Evolutionary conservation across 1,140 invertebrate species (phyloP), one percentile per base, ranked within the genome.

Genomic region (Drosophila persimilis): DNA sequence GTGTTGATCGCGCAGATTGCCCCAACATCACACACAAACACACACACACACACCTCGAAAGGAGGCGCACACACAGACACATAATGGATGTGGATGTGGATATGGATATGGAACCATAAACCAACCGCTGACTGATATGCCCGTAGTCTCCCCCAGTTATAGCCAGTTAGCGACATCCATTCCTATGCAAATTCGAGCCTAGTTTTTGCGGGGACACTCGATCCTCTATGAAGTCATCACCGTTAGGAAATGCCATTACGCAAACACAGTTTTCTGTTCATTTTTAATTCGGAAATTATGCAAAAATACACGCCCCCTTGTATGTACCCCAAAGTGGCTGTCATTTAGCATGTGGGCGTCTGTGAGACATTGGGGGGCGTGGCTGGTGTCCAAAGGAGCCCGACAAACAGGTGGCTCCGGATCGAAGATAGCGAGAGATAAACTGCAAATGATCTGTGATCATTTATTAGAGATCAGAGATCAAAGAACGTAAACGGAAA

Each of bases 1-100:
- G 74, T 86, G 78, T 81, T 86, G 83, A 88, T 86, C 83, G 89
- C 71, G 72, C 78, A 83, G 83, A 86, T 86, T 86, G 74, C 78
- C 61, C 63, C 69, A 70, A 67, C 59, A 61, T 51, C 54, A 73
- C 57, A 76, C 15, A 15, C 15, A 15, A 15, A 15, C 44, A 59
- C 35, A 61, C 41, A 72, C 17, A 60, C 6, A 47, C 9, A 56
- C 3, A 39, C 17, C 15, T 4, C 52, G 9, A 53, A 26, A 31
- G 8, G 9, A 9, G 3, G 22, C 17, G 7, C 22, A 13, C 13
- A 26, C 15, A 20, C 11, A 39, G 22, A 59, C 13, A 44, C 41
- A 26, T 8, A 35, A 20, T 24, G 13, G 35, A 39, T 13, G 11
- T 9, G 35, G 3, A 11, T 13, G 53, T 46, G 51, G 17, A 48